Evolutionary conservation across 2,888 invertebrate genomes (phyloP), one percentile per base, ranked within the genome.

Genomic region (Spilarctia lutea): DNA sequence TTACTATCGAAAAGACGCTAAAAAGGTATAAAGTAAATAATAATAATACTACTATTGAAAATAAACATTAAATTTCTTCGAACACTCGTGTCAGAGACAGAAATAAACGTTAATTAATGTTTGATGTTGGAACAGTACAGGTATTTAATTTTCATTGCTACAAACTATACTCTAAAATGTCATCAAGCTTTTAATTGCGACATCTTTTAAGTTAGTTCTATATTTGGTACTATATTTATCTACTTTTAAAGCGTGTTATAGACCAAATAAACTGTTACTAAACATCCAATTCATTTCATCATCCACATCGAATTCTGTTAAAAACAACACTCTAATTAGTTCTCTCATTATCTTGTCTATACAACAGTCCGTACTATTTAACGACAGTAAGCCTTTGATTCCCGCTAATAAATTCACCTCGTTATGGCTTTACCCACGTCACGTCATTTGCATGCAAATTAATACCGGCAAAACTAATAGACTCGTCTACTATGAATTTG

Each of bases 401-500:
- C 76, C 68, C 66, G 71, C 72, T 73, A 78, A 83, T 81, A 75
- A 82, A 81, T 82, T 89, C 89, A 86, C 88, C 87, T 87, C 86
- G 85, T 90, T 77, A 81, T 81, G 87, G 85, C 87, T 63, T 87
- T 88, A 90, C 88, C 85, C 82, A 87, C 76, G 84, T 82, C 85
- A 86, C 86, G 88, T 88, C 87, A 94, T 95, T 93, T 94, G 90
- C 92, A 94, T 94, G 92, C 91, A 94, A 91, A 94, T 94, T 90
- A 93, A 94, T 93, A 90, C 89, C 84, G 87, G 88, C 93, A 89
- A 91, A 92, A 93, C 94, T 93, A 93, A 93, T 93, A 93, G 91
- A 87, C 83, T 68, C 74, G 75, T 75, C 81, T 91, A 91, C 92
- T 74, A 81, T 35, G 30, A 68, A 75, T 83, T 88, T 87, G 86